Conservation (phyloP, 2,797 vertebrate genomes). For the Phalanger gymnotis region DNA sequence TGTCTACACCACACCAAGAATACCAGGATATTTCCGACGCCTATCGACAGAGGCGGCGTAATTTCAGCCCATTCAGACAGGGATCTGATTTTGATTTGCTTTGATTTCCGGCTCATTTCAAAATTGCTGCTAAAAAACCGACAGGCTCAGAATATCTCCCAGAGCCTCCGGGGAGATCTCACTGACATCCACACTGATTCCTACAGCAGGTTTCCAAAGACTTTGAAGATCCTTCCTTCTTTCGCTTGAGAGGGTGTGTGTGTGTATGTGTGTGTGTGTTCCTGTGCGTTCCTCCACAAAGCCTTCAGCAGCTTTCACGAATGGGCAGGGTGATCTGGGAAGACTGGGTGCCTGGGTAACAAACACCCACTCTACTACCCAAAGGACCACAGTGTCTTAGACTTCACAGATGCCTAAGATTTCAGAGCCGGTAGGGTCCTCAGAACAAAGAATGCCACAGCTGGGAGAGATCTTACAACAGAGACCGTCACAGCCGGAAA, state of each 20-base stretch:
- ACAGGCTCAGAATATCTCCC: background rate
- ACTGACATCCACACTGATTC: slow-evolving; percentile 5
- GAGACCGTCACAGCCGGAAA: background rate
- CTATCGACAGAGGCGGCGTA: background rate
- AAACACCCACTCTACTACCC: background rate
- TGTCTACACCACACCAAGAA: background rate
- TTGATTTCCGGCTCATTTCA: slow-evolving; percentile 5
- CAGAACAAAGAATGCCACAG: background rate
- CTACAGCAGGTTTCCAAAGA: background rate
- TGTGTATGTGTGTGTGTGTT: background rate
- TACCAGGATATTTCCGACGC: background rate
- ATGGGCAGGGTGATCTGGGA: background rate
- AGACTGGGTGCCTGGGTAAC: background rate
- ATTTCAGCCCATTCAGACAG: slow-evolving; percentile 4
- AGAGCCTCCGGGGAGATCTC: background rate
- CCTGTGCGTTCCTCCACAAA: background rate
- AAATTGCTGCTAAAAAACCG: slow-evolving; percentile 18
- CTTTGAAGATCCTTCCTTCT: background rate
- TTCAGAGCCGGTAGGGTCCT: background rate
- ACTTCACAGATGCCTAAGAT: background rate
- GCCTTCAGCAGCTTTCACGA: background rate
- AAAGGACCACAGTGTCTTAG: background rate
- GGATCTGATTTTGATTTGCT: slow-evolving; percentile 23
- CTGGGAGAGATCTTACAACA: background rate
- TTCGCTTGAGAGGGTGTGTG: background rate